Percentiles rank a stretch among this genome's conserved stretches.
Conservation (phyloP, 2,888 invertebrate genomes). For the Baronia brevicornis region DNA sequence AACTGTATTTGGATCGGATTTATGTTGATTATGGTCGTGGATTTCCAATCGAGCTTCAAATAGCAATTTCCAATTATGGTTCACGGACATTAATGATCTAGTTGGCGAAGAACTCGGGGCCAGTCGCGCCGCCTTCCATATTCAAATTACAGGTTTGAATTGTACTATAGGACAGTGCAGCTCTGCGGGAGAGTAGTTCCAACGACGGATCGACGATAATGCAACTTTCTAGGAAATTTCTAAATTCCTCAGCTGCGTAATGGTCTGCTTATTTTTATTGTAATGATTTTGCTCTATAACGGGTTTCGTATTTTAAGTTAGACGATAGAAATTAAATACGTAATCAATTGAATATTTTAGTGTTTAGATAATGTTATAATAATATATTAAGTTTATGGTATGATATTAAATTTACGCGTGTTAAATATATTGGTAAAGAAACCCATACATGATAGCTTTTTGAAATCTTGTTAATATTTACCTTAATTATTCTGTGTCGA, state of each 20-base stretch:
- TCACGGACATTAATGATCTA: conserved; percentile 38
- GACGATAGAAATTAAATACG: too few species aligned
- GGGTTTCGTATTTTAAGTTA: too few species aligned
- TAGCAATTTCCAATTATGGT: conserved; percentile 31
- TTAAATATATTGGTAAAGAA: too few species aligned
- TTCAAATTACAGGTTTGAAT: conserved; percentile 59
- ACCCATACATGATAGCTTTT: too few species aligned
- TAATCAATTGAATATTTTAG: too few species aligned
- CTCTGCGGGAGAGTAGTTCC: conserved; percentile 32
- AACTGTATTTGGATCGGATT: conserved; percentile 1
- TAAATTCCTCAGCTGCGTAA: conserved; percentile 28
- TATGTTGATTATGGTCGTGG: conserved; percentile 5
- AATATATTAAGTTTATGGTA: too few species aligned
- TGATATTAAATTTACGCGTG: too few species aligned
- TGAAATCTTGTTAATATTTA: too few species aligned
- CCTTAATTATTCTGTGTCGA: too few species aligned
- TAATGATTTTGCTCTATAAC: conserved; percentile 12
- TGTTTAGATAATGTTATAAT: too few species aligned
- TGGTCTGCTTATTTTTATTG: conserved; percentile 19
- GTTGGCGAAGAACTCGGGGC: conserved; percentile 20
- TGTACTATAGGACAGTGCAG: conserved; percentile 30
- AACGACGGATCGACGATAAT: conserved; percentile 23
- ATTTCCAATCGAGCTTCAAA: conserved; percentile 16
- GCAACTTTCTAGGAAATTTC: conserved; percentile 43
- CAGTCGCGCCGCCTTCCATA: conserved; percentile 39